These are phyloP conservation scores for Delphinus delphis DNA, from an alignment of 2,113 vertebrate species.

Conservation along the genomic window DNA sequence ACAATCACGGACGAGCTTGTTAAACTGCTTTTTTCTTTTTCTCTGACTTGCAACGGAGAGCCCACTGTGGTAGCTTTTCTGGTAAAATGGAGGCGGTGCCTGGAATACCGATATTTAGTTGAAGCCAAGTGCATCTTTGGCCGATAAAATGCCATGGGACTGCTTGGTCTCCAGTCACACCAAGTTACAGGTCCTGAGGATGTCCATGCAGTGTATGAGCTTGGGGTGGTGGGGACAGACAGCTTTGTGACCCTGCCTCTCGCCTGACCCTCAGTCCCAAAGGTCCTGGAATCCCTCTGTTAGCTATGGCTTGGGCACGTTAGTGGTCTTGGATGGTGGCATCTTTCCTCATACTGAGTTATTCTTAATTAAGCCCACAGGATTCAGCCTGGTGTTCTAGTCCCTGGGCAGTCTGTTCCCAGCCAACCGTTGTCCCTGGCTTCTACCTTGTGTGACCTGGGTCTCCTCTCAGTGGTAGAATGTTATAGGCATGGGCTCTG, in stretches of 20 bases:
- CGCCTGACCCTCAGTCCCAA: not conserved
- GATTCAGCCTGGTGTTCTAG: not conserved
- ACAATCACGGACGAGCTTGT: not conserved
- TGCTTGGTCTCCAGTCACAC: not conserved
- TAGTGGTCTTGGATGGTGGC: not conserved
- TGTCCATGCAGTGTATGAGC: not conserved
- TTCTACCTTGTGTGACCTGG: not conserved
- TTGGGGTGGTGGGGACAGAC: not conserved
- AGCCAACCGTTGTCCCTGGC: not conserved
- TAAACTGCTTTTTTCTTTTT: not conserved
- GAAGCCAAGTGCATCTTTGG: not conserved
- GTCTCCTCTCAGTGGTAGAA: not conserved
- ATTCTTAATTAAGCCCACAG: constrained; percentile 32
- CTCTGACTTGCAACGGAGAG: not conserved
- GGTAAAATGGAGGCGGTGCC: not conserved
- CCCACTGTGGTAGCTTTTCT: not conserved
- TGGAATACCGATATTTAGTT: not conserved
- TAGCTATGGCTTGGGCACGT: not conserved
- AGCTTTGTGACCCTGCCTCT: not conserved
- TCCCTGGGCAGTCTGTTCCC: not conserved
- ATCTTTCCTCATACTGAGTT: not conserved
- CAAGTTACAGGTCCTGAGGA: not conserved
- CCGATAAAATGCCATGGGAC: not conserved
- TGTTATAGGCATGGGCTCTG: not conserved
- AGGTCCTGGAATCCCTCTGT: not conserved